Conservation (phyloP, 2,113 vertebrate species). For the Sceloporus tristichus region DNA sequence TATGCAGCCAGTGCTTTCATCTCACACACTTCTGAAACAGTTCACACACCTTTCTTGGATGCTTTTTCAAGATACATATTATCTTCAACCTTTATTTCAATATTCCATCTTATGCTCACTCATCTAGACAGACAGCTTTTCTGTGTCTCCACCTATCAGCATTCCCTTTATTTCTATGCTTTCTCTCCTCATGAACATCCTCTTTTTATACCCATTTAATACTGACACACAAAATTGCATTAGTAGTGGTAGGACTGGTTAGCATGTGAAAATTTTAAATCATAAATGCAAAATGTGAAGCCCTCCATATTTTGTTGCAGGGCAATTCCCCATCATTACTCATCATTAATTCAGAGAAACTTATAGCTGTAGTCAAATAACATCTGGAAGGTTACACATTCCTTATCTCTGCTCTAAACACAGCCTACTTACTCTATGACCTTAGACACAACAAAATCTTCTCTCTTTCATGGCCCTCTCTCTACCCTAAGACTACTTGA, state of each 20-base stretch:
- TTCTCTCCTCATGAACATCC: background rate
- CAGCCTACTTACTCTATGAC: too few relatives aligned
- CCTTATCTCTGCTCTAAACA: too few relatives aligned
- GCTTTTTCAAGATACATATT: background rate
- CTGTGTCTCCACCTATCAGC: background rate
- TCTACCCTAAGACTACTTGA: too few relatives aligned
- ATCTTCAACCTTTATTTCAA: background rate
- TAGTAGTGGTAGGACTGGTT: background rate
- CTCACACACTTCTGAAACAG: background rate
- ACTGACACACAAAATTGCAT: background rate
- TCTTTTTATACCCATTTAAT: background rate
- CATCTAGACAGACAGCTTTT: fast-evolving
- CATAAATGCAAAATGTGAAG: background rate
- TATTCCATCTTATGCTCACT: fast-evolving
- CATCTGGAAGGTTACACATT: background rate
- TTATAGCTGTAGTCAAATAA: background rate
- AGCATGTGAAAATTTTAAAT: background rate
- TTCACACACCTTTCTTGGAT: background rate
- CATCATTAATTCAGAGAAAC: background rate
- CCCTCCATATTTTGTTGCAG: background rate
- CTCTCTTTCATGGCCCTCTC: too few relatives aligned
- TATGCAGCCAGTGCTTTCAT: background rate
- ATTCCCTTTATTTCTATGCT: background rate
- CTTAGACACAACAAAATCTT: too few relatives aligned
- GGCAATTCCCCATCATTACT: background rate